Conservation (phyloP, 2,888 invertebrate species). For the Drosophila setosimentum region DNA sequence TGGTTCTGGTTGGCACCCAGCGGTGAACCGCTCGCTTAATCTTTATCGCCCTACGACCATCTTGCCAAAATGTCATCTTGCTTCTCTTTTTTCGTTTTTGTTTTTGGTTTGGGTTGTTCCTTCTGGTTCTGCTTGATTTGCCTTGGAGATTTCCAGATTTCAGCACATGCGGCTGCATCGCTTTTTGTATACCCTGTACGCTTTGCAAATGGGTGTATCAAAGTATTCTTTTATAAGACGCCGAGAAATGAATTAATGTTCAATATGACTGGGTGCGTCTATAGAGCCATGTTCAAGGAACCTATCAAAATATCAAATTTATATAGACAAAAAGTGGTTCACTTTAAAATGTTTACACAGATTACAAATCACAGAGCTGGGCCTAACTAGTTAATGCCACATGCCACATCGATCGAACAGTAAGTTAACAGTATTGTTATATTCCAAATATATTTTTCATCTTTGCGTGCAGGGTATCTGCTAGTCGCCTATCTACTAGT, state of each 20-base stretch:
- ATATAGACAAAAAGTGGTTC: neutral
- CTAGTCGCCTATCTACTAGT: neutral
- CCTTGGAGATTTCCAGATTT: slow-evolving; percentile 64
- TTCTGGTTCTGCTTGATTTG: slow-evolving; percentile 22
- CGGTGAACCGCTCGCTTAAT: slow-evolving; percentile 44
- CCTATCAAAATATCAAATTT: neutral
- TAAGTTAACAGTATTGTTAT: neutral
- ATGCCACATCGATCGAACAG: no score
- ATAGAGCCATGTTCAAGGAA: neutral
- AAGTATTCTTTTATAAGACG: neutral
- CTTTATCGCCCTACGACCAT: slow-evolving; percentile 70
- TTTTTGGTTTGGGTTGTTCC: slow-evolving; percentile 27
- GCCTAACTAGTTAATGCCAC: no score
- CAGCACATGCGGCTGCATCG: slow-evolving; percentile 34
- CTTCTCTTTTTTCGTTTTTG: slow-evolving; percentile 13
- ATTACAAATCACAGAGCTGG: neutral
- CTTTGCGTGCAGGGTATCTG: neutral
- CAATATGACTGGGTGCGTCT: neutral
- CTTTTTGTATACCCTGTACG: slow-evolving; percentile 17
- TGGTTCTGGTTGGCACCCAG: slow-evolving; percentile 75
- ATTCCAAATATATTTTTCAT: neutral
- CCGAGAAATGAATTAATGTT: neutral
- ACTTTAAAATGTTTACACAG: neutral
- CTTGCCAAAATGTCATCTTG: slow-evolving; percentile 74
- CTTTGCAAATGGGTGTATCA: neutral